Conservation (phyloP, 2,113 vertebrate genomes). For the Hipposideros armiger region DNA sequence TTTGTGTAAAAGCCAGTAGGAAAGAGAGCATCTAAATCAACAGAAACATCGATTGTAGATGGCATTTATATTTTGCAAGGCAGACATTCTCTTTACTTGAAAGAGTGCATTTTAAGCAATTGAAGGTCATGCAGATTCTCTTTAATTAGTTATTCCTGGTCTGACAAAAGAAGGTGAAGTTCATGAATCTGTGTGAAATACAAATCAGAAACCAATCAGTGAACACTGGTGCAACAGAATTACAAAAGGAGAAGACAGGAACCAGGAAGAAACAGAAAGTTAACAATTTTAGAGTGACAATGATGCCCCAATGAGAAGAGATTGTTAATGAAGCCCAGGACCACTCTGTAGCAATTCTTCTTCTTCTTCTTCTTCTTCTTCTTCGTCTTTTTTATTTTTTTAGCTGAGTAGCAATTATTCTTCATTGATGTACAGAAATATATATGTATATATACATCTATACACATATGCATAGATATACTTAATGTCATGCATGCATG, state of each 20-base stretch:
- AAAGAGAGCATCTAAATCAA: background rate
- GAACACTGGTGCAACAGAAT: background rate
- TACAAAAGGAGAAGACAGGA: slow-evolving; percentile 6
- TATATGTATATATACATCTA: background rate
- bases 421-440: background rate
- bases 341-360: background rate
- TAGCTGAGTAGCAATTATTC: background rate
- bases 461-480: background rate
- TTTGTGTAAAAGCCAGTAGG: background rate
- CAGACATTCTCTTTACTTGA: background rate
- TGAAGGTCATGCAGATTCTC: background rate
- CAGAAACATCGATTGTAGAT: background rate
- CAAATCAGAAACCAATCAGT: slow-evolving; percentile 39
- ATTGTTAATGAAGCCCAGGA: background rate
- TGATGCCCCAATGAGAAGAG: background rate
- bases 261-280: background rate
- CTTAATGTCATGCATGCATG: background rate
- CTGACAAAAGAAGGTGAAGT: slow-evolving; percentile 38
- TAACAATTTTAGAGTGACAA: background rate
- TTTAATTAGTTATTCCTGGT: slow-evolving; percentile 27
- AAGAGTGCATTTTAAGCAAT: background rate
- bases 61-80: background rate
- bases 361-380: background rate
- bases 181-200: slow-evolving; percentile 56
- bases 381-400: too few species aligned